These are phyloP conservation scores for Scolanthus callimorphus DNA, from an alignment of 92 coral and sea anemone genomes.

Conservation along the genomic window DNA sequence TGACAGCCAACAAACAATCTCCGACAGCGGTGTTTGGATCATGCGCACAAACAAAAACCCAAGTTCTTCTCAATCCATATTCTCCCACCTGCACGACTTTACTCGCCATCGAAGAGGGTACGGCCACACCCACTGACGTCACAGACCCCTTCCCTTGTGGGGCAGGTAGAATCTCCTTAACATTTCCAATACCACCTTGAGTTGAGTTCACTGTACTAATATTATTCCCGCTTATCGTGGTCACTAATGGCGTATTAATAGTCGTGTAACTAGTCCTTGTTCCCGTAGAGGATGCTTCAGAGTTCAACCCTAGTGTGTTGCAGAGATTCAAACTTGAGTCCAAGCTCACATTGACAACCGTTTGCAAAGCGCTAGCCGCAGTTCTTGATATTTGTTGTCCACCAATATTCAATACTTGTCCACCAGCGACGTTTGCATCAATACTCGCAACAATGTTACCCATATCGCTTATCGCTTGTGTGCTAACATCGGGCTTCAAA, in stretches of 20 bases:
- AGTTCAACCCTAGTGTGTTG: constrained; percentile 52
- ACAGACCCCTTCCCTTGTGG: constrained; percentile 42
- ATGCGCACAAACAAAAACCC: no score
- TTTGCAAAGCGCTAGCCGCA: constrained; percentile 28
- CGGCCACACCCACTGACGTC: constrained; percentile 14
- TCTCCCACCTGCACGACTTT: constrained; percentile 60
- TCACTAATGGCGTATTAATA: constrained; percentile 28
- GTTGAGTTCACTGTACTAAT: constrained; percentile 29
- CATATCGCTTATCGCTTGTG: constrained; percentile 90
- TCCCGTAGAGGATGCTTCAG: constrained; percentile 27
- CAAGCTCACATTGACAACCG: constrained; percentile 29
- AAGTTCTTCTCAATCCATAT: no score
- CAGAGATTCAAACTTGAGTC: constrained; percentile 82
- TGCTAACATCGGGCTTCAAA: constrained; percentile 79
- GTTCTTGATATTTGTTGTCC: constrained; percentile 42
- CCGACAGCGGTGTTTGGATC: no score
- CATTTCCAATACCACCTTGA: constrained; percentile 29
- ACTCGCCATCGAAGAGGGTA: constrained; percentile 33
- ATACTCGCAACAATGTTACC: constrained; percentile 86
- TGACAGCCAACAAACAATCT: no score
- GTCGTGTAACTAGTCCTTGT: constrained; percentile 51
- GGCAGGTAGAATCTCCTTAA: constrained; percentile 73
- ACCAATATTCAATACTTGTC: constrained; percentile 52
- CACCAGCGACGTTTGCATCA: constrained; percentile 72
- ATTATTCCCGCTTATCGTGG: constrained; percentile 40